Evolutionary conservation across 2,113 vertebrate genomes (phyloP).

Genomic region (Hippolais icterina): DNA sequence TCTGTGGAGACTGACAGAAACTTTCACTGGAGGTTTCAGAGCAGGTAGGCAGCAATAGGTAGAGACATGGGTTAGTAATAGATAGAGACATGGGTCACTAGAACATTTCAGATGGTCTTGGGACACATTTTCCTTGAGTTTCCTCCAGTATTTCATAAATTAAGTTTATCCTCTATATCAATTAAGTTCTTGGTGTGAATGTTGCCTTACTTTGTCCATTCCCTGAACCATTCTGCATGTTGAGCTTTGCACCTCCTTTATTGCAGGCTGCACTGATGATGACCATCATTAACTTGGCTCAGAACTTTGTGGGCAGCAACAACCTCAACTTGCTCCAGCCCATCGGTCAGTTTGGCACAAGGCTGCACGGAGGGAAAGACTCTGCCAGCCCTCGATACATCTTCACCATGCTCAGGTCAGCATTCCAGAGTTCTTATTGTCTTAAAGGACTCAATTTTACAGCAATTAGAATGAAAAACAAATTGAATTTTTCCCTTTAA

Average conservation of each 20-base stretch:
- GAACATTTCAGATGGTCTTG: not conserved
- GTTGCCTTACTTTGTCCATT: not conserved
- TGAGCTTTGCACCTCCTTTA: not conserved
- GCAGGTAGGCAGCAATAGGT: not conserved
- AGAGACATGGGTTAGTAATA: not conserved
- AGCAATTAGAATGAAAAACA: not conserved
- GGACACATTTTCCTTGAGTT: not conserved
- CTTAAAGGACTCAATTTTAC: not conserved
- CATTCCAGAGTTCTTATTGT: not conserved
- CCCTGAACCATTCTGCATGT: not conserved
- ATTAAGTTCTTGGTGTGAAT: not conserved
- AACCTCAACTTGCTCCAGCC: conserved; percentile 95
- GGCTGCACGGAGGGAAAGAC: conserved; percentile 94
- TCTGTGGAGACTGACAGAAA: not conserved
- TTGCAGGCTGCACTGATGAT: conserved; percentile 91
- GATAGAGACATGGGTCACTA: not conserved
- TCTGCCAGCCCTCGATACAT: conserved; percentile 99
- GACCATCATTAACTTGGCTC: conserved; percentile 94
- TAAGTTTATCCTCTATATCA: not conserved
- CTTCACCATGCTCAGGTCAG: conserved; percentile 98
- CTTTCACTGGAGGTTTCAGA: not conserved
- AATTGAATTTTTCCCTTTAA: not conserved
- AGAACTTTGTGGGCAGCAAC: conserved; percentile 98
- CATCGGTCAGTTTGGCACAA: conserved; percentile 95
- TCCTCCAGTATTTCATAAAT: not conserved